These are phyloP conservation scores for Pogonocichla stellata DNA, from an alignment of 2,113 vertebrate species.

Conservation along the genomic window DNA sequence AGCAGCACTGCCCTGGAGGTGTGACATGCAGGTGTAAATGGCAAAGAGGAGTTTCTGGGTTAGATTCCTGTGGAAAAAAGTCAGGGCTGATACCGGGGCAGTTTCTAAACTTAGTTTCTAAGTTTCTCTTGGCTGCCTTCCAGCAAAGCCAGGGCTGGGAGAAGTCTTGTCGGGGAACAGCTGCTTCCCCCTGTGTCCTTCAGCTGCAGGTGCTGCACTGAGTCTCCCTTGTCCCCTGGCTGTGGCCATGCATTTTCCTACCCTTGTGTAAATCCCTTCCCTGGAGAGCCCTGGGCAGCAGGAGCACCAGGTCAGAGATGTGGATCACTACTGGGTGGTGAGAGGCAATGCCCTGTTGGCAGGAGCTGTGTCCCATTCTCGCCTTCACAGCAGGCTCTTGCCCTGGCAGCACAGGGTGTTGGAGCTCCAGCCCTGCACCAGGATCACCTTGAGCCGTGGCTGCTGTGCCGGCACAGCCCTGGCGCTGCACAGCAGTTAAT, in stretches of 20 bases:
- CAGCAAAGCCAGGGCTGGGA: background rate
- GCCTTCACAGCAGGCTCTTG: accelerated
- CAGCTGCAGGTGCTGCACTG: background rate
- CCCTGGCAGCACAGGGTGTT: accelerated
- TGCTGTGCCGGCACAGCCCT: background rate
- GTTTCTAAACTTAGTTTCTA: background rate
- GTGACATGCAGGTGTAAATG: accelerated
- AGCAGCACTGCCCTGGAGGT: background rate
- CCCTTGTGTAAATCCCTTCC: accelerated
- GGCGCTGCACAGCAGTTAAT: constrained; percentile 53
- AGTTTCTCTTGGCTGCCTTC: background rate
- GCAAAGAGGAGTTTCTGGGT: background rate
- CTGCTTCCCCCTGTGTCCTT: constrained; percentile 20
- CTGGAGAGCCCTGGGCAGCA: background rate
- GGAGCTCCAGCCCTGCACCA: accelerated
- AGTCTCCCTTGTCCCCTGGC: background rate
- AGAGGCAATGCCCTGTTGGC: accelerated
- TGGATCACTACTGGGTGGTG: accelerated
- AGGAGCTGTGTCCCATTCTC: accelerated
- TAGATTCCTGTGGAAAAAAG: background rate
- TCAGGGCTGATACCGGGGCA: accelerated
- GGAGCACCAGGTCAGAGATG: background rate
- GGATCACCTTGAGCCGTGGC: background rate
- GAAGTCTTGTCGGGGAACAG: background rate
- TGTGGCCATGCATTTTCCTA: background rate